Percentiles rank a stretch among this genome's conserved stretches.
These are phyloP conservation scores for Lichenostomus cassidix DNA, from an alignment of 2,113 vertebrate species.

Conservation along the genomic window DNA sequence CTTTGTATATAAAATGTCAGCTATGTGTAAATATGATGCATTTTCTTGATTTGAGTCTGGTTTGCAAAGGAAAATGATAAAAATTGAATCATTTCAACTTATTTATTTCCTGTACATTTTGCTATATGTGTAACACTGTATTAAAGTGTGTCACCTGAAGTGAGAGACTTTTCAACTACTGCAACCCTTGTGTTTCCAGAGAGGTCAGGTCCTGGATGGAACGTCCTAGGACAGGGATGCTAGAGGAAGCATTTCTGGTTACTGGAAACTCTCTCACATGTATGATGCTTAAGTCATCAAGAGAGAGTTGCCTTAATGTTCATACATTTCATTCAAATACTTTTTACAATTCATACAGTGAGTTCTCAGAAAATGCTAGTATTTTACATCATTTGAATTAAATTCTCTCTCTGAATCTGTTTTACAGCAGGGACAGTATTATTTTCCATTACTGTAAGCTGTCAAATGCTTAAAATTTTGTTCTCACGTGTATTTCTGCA, in stretches of 20 bases:
- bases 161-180: neutral
- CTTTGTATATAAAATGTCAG: neutral
- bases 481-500: neutral
- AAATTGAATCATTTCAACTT: neutral
- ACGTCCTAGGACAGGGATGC: neutral
- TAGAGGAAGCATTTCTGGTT: neutral
- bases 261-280: neutral
- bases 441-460: neutral
- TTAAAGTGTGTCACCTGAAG: neutral
- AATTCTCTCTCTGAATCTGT: neutral
- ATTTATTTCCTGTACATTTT: neutral
- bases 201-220: neutral
- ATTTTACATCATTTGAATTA: neutral
- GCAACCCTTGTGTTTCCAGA: neutral
- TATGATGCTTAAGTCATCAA: too few relatives aligned
- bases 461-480: accelerated
- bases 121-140: neutral
- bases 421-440: neutral
- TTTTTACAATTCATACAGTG: neutral
- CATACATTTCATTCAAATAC: neutral
- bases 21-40: neutral
- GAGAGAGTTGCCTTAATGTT: neutral
- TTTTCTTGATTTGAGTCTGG: neutral
- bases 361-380: neutral
- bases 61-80: neutral